Conservation (phyloP, 1,140 invertebrate genomes). For the Bombus polaris region DNA sequence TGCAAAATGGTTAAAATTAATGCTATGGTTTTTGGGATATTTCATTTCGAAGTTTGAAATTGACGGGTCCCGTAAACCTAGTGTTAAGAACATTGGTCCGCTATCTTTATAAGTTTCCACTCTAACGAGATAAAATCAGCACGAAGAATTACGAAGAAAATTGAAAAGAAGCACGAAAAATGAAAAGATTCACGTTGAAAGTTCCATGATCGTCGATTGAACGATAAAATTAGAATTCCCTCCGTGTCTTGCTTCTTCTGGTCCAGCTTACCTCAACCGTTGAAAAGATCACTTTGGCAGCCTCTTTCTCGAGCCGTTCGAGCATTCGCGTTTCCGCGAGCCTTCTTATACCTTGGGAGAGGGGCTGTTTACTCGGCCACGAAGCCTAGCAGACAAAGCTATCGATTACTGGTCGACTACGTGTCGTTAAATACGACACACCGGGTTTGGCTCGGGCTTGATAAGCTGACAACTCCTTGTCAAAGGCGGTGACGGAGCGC, state of each 20-base stretch:
- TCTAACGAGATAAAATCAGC: background rate
- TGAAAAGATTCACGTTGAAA: background rate
- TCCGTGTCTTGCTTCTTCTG: background rate
- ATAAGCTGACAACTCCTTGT: conserved; percentile 44
- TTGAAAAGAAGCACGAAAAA: background rate
- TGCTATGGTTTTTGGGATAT: no score
- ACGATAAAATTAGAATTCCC: background rate
- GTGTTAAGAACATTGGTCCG: no score
- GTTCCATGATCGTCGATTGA: background rate
- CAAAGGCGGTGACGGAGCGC: conserved; percentile 18
- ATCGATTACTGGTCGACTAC: conserved; percentile 37
- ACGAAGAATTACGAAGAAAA: background rate
- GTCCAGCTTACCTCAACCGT: background rate
- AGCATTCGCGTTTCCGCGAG: background rate
- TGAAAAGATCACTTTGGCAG: background rate
- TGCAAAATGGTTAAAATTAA: no score
- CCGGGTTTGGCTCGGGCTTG: conserved; percentile 20
- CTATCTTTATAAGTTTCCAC: background rate
- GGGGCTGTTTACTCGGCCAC: conserved; percentile 1
- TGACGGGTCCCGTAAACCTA: no score
- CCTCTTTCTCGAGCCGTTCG: background rate
- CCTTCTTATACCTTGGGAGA: background rate
- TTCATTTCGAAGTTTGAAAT: no score
- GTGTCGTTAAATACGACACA: conserved; percentile 40
- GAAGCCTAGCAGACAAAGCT: conserved; percentile 5